Evolutionary conservation across 2,797 vertebrate genomes (phyloP), one percentile per base, ranked within the genome.

Genomic region (Huso huso): DNA sequence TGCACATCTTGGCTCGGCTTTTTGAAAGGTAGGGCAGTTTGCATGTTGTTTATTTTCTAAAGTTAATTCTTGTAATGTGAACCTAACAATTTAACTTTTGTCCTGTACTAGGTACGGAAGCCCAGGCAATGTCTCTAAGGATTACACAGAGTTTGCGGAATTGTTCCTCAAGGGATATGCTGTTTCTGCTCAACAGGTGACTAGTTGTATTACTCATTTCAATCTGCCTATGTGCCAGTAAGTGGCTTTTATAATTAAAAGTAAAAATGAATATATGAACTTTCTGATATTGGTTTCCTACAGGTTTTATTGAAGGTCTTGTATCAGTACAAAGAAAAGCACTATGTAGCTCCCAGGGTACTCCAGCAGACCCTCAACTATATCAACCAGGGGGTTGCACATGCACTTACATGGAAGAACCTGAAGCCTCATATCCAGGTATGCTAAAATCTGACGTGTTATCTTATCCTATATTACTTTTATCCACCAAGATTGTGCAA

Each of bases 51-150:
- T 10, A 67, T 60, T 69, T 67, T 51, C 3, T 58, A 8, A 12
- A 12, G 12, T 6, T 61, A 2, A 23, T 61, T 61, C 7, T 18
- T 61, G 18, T 61, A 61, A 12, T 53, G 51, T 12, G 15, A 10
- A 18, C 3, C 9, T 57, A 37, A 15, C 49, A 48, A 0, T 0
- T 68, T 8, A 7, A 15, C 11, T 48, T 48, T 1, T 57, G 62
- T 69, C 48, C 53, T 67, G 62, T 79, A 76, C n/a, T 72, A 99
- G 97, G 70, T 99, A 99, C 71, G 97, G 97, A 76, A 99, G 97
- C 77, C 97, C 97, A 77, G 96, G 96, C 58, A 99, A 98, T 84
- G 97, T 97, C 81, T 98, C 96, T 83, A 99, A 99, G 90, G 97
- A 99, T 77, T 99, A 99, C 73, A 89, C 89, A 51, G 96, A 99